phyloP scores from a whole-genome alignment of 2,113 vertebrate species.

The Embiotoca jacksoni region DNA sequence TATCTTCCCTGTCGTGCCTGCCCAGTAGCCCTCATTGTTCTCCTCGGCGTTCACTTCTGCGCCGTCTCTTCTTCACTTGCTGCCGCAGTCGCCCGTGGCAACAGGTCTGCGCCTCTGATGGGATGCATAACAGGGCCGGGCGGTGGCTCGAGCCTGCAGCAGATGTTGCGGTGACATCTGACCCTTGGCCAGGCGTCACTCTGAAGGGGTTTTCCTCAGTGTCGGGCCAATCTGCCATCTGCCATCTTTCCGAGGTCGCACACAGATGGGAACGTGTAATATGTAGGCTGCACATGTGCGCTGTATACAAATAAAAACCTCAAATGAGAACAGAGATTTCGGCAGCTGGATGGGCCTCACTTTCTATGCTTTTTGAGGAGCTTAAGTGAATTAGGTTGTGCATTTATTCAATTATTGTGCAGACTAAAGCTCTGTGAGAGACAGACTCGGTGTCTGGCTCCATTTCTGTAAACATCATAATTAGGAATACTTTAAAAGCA shows the following conservation, averaged over 20 bases:
- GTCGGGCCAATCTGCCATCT: conserved; percentile 90
- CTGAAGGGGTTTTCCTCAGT: conserved; percentile 86
- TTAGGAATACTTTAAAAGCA: conserved; percentile 8
- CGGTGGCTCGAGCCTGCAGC: conserved; percentile 82
- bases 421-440: conserved; percentile 68
- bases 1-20: conserved; percentile 70
- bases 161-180: conserved; percentile 94
- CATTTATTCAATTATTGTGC: conserved; percentile 62
- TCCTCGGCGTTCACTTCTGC: conserved; percentile 34
- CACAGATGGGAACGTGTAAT: conserved; percentile 65
- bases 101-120: conserved; percentile 83
- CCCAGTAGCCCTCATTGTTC: conserved; percentile 67
- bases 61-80: conserved; percentile 55
- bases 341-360: conserved; percentile 30
- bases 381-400: conserved; percentile 72
- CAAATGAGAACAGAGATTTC: conserved; percentile 22
- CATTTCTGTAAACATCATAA: conserved; percentile 32
- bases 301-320: conserved; percentile 69
- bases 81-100: conserved; percentile 78
- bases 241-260: conserved; percentile 80
- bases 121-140: conserved; percentile 81
- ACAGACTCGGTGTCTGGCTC: conserved; percentile 42
- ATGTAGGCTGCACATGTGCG: conserved; percentile 66
- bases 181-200: conserved; percentile 88
- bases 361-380: conserved; percentile 58